Evolutionary conservation across 2,888 invertebrate species (phyloP), one percentile per base, ranked within the genome.

Genomic region (Lasioglossum oenotherae): DNA sequence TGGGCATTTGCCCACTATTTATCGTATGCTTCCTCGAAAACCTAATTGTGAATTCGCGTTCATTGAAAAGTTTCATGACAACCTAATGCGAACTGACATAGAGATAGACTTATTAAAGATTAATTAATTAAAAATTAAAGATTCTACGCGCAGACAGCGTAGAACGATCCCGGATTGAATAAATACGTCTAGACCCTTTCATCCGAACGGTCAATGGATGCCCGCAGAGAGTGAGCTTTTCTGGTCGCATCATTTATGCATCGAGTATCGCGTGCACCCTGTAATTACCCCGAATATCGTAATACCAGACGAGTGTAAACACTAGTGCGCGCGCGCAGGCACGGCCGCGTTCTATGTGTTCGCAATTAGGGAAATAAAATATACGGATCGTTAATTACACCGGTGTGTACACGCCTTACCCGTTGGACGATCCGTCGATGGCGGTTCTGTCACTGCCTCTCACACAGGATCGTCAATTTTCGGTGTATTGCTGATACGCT

Each of bases 391-490:
- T 74, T 84, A 82, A 87, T 87, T 87, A 87, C 78, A 78, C 78
- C 81, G 84, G n/a, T 71, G 67, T 79, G 76, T 82, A 77, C 75
- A 78, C 84, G 67, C 64, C 46, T 72, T 74, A 41, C 60, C 53
- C 69, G 74, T 71, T 27, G 41, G 76, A 76, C 76, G 81, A 84
- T 80, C 46, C 81, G 84, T 80, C 83, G 78, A 78, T 80, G 77
- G 46, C 85, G 83, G 81, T 87, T 79, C 91, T 89, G 87, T 89
- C 90, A 81, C 81, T 80, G 86, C 86, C 82, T 73, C 79, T 78
- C 77, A 4, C 57, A n/a, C 57, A 64, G 86, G 91, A 92, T 91
- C 93, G 93, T 91, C 92, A 93, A 94, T 94, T 94, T 94, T 93
- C 92, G 38, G 91, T 91, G 91, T 87, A 89, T 57, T 4, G 41